Base-by-base conservation (phyloP, 2,888 invertebrate species). In the Bruchidius siliquastri region DNA sequence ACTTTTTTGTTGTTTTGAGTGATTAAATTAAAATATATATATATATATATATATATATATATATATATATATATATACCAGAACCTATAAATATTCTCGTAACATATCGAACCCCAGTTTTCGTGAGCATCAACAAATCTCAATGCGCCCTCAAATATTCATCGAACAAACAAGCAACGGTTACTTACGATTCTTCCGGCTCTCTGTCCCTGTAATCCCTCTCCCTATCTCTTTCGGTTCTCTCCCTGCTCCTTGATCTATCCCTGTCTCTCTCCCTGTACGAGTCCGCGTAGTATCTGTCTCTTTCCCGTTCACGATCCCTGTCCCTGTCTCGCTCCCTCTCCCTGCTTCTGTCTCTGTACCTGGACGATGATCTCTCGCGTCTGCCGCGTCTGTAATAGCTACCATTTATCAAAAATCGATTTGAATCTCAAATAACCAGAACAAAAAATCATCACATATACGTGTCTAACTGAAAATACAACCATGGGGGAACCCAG, bases 161-260 rank as follows among this genome's bases (percentile, higher is more conserved):
- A 49, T 1, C 6, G 18, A 4, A 49, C 6, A 18, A 49, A 13
- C 3, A 18, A 8, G 13, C 3, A 8, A 49, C 10, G 49, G 1
- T 10, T 73, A 82, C 88, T 89, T 86, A 93, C 93, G 92, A 91
- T 85, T 94, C 94, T 84, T 94, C 94, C 22, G 93, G 88, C 85
- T 93, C 93, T 81, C 93, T 89, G 78, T 93, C 94, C 79, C 93
- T 89, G 85, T 94, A 94, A 81, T 94, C 93, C 66, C 91, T 86
- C 82, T 88, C 92, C 87, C 83, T 89, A 83, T 88, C 93, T 85
- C 89, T 87, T 78, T 93, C 93, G 73, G 92, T 90, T 71, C 90
- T 86, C 74, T 90, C 88, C 72, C 90, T 87, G 78, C 90, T 89
- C 70, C 90, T 85, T 73, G 90, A 89, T 69, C 87, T 82, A 68